phyloP scores from a whole-genome alignment of 2,113 vertebrate genomes.

The Aplodontia rufa region DNA sequence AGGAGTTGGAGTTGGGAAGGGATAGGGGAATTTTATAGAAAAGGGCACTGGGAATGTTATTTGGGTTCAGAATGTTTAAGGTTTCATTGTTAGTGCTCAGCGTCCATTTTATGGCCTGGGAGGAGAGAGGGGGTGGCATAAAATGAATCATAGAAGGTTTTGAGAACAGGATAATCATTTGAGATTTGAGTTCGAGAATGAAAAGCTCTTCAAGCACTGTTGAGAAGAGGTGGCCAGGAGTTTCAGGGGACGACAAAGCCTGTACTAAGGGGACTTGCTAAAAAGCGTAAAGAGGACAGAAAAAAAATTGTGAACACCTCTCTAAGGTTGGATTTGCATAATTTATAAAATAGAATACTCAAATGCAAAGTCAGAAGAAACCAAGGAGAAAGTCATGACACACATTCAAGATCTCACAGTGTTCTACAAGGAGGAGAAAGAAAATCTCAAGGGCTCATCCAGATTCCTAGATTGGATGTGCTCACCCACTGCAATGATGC shows the following conservation, averaged over 20 bases:
- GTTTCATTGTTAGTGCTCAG: background rate
- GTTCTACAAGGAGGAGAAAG: background rate
- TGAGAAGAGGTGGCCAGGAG: background rate
- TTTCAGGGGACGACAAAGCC: background rate
- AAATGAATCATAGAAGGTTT: background rate
- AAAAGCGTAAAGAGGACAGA: background rate
- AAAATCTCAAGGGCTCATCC: background rate
- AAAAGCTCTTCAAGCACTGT: background rate
- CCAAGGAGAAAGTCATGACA: background rate
- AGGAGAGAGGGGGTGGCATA: background rate
- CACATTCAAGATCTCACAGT: background rate
- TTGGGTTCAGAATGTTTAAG: background rate
- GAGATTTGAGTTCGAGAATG: background rate
- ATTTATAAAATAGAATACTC: background rate
- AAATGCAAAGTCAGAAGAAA: background rate
- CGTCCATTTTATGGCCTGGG: background rate
- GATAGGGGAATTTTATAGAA: slow-evolving; percentile 11
- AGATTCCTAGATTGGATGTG: background rate
- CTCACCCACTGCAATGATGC: slow-evolving; percentile 26
- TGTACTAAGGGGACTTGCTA: background rate
- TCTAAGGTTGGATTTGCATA: background rate
- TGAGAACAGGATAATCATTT: background rate
- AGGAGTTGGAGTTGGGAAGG: background rate
- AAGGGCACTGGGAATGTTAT: slow-evolving; percentile 5
- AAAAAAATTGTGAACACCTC: background rate